A percentile compares a stretch with the other conserved stretches of the same genome.
phyloP scores from a whole-genome alignment of 2,888 invertebrate genomes.

The Agrotis clavis region DNA sequence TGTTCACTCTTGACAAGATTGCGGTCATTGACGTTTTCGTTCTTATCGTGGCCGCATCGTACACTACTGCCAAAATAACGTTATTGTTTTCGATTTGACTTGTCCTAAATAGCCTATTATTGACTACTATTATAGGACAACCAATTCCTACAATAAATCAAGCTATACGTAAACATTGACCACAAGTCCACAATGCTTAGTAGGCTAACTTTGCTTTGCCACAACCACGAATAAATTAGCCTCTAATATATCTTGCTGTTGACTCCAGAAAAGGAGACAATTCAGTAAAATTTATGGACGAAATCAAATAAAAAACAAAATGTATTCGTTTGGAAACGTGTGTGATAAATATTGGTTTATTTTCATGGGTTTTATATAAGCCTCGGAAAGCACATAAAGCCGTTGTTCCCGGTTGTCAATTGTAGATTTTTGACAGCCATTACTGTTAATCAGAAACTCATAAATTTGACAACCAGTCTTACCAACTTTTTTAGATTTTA shows the following conservation, averaged over 20 bases:
- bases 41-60: no score
- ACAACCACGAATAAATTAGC: slow-evolving; percentile 61
- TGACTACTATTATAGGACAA: neutral
- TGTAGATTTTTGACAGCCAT: no score
- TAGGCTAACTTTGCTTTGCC: slow-evolving; percentile 51
- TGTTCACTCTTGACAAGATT: no score
- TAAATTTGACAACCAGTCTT: no score
- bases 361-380: neutral
- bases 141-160: slow-evolving; percentile 48
- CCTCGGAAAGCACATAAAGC: no score
- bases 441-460: no score
- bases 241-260: slow-evolving; percentile 47
- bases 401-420: no score
- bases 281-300: slow-evolving; percentile 50
- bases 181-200: slow-evolving; percentile 40
- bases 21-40: no score
- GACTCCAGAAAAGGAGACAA: slow-evolving; percentile 38
- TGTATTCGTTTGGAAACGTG: slow-evolving; percentile 10
- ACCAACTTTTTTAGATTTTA: no score
- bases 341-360: neutral
- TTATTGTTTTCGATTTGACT: neutral
- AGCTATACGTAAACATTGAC: slow-evolving; percentile 43
- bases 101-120: neutral
- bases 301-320: slow-evolving; percentile 54
- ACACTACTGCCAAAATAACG: no score